Percentiles rank a stretch among this genome's conserved stretches.
Conservation (phyloP, 2,888 invertebrate species). For the Bimastos eiseni region DNA sequence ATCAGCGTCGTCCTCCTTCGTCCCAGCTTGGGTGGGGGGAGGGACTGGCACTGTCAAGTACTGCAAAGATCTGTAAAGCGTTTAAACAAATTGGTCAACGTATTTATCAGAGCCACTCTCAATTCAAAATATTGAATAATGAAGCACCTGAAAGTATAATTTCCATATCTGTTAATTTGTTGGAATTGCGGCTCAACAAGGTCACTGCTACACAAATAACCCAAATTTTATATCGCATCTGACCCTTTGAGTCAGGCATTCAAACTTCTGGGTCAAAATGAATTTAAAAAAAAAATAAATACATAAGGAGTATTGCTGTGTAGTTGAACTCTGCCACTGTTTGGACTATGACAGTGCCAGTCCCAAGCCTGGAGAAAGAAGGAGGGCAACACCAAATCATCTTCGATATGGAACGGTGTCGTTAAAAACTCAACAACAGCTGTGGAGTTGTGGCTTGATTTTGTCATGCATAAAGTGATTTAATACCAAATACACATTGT, state of each 20-base stretch:
- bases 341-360: too few relatives aligned
- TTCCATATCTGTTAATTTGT: background rate
- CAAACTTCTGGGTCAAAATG: background rate
- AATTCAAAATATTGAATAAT: background rate
- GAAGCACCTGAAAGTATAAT: background rate
- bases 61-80: background rate
- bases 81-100: background rate
- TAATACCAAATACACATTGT: too few relatives aligned
- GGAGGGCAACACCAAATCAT: too few relatives aligned
- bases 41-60: too few relatives aligned
- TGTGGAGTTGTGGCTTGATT: background rate
- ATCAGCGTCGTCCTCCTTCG: too few relatives aligned
- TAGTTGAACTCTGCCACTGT: too few relatives aligned
- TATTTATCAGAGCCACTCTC: background rate
- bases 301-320: background rate
- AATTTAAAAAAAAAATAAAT: background rate
- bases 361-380: too few relatives aligned
- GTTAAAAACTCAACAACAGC: too few relatives aligned
- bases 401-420: too few relatives aligned
- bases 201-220: background rate
- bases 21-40: too few relatives aligned
- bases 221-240: background rate
- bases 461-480: background rate
- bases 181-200: background rate
- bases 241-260: background rate